Evolutionary conservation across 2,888 invertebrate genomes (phyloP), one percentile per base, ranked within the genome.

Genomic region (Silvanus unidentatus): DNA sequence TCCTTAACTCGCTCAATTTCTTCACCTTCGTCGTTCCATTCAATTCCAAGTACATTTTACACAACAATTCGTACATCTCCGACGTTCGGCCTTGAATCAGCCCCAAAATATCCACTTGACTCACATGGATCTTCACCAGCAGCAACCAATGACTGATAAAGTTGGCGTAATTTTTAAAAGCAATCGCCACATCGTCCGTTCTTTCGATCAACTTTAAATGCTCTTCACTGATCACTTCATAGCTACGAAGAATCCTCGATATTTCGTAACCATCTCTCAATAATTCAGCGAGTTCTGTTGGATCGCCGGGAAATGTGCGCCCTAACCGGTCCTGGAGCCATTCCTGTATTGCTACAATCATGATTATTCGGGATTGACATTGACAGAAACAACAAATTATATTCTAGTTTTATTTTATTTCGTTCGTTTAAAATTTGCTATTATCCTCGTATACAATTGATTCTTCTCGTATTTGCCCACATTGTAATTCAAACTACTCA

Each of bases 401-500:
- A n/a, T n/a, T n/a, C n/a, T n/a, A n/a, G n/a, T n/a, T n/a, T n/a
- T n/a, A n/a, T n/a, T n/a, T n/a, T n/a, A n/a, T n/a, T n/a, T n/a
- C n/a, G n/a, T n/a, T n/a, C n/a, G 79, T 59, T 82, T 82, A 43
- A 90, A 75, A 64, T 86, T 86, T 16, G 84, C 90, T 56, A 88
- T 71, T 34, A 91, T 75, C 83, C 88, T 89, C 9, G 92, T 92
- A 75, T 88, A 92, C 4, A 91, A 74, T 56, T 84, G 81, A 53
- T 81, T 80, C 48, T 82, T 78, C 52, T 81, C 78, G 38, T 82
- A 76, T 54, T 82, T 78, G 44, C 83, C 74, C 43, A 87, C 65
- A 58, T 82, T 80, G 73, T 95, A 95, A 55, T 85, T 80, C 39
- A 94, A 79, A 58, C 84, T 91, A 62, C 85, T 90, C 40, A 95